phyloP scores from a whole-genome alignment of 2,113 vertebrate species.

The Eclectus roratus region DNA sequence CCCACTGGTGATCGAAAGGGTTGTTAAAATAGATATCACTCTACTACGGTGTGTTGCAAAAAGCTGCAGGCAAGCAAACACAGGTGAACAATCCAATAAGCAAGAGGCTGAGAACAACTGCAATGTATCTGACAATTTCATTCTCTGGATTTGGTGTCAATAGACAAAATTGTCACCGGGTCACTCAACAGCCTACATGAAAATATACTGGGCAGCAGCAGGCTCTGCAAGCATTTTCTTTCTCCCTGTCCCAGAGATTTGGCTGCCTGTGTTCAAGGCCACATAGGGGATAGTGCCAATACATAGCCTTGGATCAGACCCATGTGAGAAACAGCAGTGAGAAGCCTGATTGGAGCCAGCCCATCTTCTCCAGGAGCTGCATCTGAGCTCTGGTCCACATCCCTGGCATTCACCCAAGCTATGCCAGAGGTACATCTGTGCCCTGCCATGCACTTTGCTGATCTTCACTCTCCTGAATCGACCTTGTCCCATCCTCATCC shows the following conservation, averaged over 20 bases:
- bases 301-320: background rate
- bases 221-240: background rate
- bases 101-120: background rate
- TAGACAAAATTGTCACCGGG: background rate
- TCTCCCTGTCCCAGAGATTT: background rate
- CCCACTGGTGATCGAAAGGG: background rate
- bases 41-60: background rate
- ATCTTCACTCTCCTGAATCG: background rate
- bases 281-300: rapidly evolving
- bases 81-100: background rate
- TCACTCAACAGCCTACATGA: background rate
- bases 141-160: background rate
- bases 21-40: background rate
- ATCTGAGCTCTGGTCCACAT: background rate
- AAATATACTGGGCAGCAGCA: background rate
- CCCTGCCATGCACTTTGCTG: background rate
- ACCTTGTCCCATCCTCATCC: background rate
- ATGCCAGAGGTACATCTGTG: background rate
- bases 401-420: background rate
- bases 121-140: background rate
- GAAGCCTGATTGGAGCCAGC: background rate
- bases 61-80: background rate
- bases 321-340: background rate
- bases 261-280: background rate
- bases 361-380: background rate